phyloP scores from a whole-genome alignment of 2,113 vertebrate species.

The Stegostoma tigrinum region DNA sequence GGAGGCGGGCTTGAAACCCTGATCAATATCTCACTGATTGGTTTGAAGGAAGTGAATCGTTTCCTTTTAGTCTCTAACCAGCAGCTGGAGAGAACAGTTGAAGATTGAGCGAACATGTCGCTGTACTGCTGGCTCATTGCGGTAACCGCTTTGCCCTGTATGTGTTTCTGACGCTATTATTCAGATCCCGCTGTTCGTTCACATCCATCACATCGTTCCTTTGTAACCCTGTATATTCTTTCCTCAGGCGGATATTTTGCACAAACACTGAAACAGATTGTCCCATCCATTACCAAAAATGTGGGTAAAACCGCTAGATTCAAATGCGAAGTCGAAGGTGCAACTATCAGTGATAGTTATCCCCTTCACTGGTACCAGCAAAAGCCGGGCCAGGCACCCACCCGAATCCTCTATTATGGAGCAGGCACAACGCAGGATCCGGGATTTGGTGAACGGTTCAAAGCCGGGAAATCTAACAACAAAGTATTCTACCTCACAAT shows the following conservation, averaged over 20 bases:
- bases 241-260: background rate
- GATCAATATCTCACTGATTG: background rate
- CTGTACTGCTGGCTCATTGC: background rate
- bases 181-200: background rate
- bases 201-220: too few relatives aligned
- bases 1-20: background rate
- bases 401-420: background rate
- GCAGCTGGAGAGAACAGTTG: background rate
- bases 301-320: background rate
- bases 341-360: accelerated
- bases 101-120: background rate
- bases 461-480: background rate
- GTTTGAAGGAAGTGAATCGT: background rate
- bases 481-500: background rate
- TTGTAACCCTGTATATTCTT: background rate
- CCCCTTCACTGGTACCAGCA: conserved; percentile 29
- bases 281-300: background rate
- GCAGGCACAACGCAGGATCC: background rate
- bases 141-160: background rate
- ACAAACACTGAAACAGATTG: background rate
- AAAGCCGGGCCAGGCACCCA: background rate
- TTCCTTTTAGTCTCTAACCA: background rate
- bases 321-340: background rate
- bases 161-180: background rate
- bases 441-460: background rate